These are phyloP conservation scores for Galbula dea DNA, from an alignment of 2,113 vertebrate species.

Conservation along the genomic window DNA sequence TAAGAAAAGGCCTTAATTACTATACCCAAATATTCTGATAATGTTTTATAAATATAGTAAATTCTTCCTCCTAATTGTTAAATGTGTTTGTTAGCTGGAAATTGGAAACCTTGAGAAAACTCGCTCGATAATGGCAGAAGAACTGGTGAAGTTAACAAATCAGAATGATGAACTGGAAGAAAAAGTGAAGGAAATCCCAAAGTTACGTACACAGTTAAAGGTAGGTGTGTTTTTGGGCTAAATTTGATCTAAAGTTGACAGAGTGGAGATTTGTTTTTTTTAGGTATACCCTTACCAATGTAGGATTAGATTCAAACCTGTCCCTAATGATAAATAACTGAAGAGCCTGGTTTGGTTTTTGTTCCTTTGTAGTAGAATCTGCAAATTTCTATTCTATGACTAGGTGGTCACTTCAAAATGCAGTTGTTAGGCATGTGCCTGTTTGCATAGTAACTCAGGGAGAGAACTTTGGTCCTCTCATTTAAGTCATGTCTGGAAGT, in stretches of 20 bases:
- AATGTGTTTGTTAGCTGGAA: slow-evolving; percentile 81
- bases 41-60: neutral
- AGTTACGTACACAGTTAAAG: slow-evolving; percentile 83
- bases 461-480: neutral
- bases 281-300: neutral
- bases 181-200: slow-evolving; percentile 89
- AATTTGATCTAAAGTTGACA: neutral
- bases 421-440: neutral
- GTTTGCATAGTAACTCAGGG: neutral
- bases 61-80: neutral
- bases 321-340: neutral
- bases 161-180: slow-evolving; percentile 95
- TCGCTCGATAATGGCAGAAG: slow-evolving; percentile 92
- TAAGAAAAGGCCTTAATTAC: neutral
- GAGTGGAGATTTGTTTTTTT: no score
- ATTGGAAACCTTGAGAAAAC: slow-evolving; percentile 91
- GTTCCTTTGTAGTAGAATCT: neutral
- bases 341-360: neutral
- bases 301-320: neutral
- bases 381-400: neutral
- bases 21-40: neutral
- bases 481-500: neutral
- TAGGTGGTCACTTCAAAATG: neutral
- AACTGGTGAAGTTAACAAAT: slow-evolving; percentile 93
- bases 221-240: slow-evolving; percentile 63